phyloP scores from a whole-genome alignment of 1,140 invertebrate genomes.

The Sycophila sp. region DNA sequence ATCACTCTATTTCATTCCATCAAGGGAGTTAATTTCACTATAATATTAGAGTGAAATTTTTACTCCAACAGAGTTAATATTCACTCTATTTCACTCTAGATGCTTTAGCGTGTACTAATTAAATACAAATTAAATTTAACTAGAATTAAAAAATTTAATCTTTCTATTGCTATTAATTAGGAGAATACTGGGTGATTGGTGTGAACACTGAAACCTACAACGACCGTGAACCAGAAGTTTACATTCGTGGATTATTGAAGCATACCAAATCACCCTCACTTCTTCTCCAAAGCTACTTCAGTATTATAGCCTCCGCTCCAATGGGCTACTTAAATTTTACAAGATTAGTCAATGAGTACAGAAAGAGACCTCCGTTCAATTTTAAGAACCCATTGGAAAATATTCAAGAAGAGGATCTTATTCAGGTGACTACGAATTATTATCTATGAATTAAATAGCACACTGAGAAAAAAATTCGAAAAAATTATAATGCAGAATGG shows the following conservation, averaged over 20 bases:
- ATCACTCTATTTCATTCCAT: too few species aligned
- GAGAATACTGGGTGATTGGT: conserved; percentile 90
- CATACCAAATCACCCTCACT: conserved; percentile 66
- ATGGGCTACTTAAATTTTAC: conserved; percentile 81
- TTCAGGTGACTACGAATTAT: conserved; percentile 56
- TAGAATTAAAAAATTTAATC: not conserved
- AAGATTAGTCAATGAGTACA: conserved; percentile 78
- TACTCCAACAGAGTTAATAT: too few species aligned
- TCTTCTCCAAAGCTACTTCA: conserved; percentile 80
- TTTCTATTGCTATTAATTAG: conserved; percentile 61
- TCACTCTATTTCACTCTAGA: too few species aligned
- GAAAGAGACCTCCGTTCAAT: conserved; percentile 84
- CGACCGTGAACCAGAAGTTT: conserved; percentile 76
- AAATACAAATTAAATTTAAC: too few species aligned
- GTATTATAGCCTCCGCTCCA: conserved; percentile 76
- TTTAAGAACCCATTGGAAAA: conserved; percentile 81
- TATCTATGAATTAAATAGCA: not conserved
- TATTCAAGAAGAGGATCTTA: conserved; percentile 69
- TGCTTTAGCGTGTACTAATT: too few species aligned
- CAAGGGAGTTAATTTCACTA: too few species aligned
- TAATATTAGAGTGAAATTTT: too few species aligned
- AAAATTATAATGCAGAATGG: too few species aligned
- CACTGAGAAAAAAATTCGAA: not conserved
- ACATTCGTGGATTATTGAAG: conserved; percentile 77
- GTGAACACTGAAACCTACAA: conserved; percentile 91